Evolutionary conservation across 1,140 invertebrate genomes (phyloP).

Genomic region (Anastrepha obliqua): DNA sequence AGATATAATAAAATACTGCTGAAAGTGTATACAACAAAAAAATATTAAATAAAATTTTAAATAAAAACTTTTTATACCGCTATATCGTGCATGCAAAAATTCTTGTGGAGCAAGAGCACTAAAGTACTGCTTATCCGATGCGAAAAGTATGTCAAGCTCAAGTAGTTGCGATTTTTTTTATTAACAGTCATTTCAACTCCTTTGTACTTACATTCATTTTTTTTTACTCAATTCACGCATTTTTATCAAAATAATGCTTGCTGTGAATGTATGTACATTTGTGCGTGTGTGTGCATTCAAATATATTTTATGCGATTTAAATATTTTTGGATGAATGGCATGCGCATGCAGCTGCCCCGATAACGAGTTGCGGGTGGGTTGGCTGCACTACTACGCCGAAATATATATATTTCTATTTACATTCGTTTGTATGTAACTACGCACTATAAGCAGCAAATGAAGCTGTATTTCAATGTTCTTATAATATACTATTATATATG

Average conservation of each 20-base stretch:
- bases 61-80: no score
- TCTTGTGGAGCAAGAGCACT: not conserved
- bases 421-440: not conserved
- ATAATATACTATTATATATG: not conserved
- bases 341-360: not conserved
- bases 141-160: constrained; percentile 34
- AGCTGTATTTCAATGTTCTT: not conserved
- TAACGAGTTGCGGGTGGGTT: not conserved
- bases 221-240: not conserved
- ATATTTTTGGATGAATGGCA: not conserved
- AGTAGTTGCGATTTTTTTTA: constrained; percentile 18
- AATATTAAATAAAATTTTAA: not conserved
- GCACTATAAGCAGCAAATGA: not conserved
- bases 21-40: not conserved
- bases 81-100: not conserved
- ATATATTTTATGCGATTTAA: not conserved
- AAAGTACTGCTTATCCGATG: not conserved
- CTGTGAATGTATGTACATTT: not conserved
- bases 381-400: not conserved
- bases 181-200: not conserved
- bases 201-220: not conserved
- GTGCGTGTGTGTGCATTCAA: not conserved
- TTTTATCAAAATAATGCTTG: not conserved
- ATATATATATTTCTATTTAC: not conserved
- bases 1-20: no score